These are phyloP conservation scores for Melanotaenia trifasciata DNA, from an alignment of 2,797 vertebrate genomes.

Conservation along the genomic window DNA sequence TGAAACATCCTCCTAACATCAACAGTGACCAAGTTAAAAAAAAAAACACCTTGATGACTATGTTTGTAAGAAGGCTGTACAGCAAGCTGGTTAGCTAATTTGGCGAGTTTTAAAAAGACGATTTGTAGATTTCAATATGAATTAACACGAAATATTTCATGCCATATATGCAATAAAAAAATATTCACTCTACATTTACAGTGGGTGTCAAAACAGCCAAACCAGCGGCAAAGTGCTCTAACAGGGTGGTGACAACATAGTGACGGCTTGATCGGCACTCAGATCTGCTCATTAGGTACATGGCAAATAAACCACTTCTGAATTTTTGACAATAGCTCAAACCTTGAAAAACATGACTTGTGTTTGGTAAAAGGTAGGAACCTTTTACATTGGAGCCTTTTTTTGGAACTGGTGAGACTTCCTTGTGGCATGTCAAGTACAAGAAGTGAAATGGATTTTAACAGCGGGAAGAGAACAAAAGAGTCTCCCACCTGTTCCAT, in stretches of 20 bases:
- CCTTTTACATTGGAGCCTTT: conserved; percentile 71
- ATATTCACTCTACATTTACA: conserved; percentile 20
- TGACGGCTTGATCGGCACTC: conserved; percentile 62
- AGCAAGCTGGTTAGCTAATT: conserved; percentile 34
- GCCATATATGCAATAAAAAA: conserved; percentile 18
- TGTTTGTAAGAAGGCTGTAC: conserved; percentile 49
- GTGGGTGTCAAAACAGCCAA: conserved; percentile 12
- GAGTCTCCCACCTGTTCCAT: conserved; percentile 86
- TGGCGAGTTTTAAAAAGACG: conserved; percentile 38
- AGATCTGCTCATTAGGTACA: conserved; percentile 69
- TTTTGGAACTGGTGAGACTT: conserved; percentile 75
- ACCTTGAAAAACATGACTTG: conserved; percentile 66
- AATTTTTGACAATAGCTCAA: conserved; percentile 69
- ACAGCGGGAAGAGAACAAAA: conserved; percentile 87
- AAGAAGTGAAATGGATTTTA: conserved; percentile 87
- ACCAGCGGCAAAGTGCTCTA: conserved; percentile 48
- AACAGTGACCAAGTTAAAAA: conserved; percentile 73
- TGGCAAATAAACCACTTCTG: conserved; percentile 70
- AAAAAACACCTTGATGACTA: conserved; percentile 74
- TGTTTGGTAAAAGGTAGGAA: conserved; percentile 69
- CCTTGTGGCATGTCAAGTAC: conserved; percentile 82
- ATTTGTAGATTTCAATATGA: conserved; percentile 30
- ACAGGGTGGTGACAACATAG: conserved; percentile 57
- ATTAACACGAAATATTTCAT: conserved; percentile 31
- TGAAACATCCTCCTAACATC: conserved; percentile 71